A percentile compares a stretch with the other conserved stretches of the same genome.
phyloP scores from a whole-genome alignment of 2,113 vertebrate species.

The Triplophysa siluroides region DNA sequence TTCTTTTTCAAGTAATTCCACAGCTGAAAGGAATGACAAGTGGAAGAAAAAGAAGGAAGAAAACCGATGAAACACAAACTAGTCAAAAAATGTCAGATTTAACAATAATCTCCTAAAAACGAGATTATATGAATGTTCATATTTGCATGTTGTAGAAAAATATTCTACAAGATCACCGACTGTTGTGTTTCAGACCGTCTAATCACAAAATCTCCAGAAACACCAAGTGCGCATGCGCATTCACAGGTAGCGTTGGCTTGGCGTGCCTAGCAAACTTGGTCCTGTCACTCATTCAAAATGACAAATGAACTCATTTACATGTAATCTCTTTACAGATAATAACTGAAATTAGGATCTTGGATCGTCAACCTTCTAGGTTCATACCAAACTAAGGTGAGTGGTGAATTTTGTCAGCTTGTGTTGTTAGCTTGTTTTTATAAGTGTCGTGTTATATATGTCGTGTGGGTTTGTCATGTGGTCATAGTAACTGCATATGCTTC shows the following conservation, averaged over 20 bases:
- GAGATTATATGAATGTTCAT: too few species aligned
- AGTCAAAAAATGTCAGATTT: background rate
- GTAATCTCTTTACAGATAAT: too few species aligned
- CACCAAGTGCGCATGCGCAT: background rate
- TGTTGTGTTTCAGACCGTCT: too few species aligned
- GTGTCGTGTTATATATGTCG: background rate
- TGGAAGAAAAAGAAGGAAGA: background rate
- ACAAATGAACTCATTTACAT: background rate
- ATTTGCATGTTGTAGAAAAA: too few species aligned
- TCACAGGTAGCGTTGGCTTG: too few species aligned
- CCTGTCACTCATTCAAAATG: background rate
- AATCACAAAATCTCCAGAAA: too few species aligned
- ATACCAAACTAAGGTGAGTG: background rate
- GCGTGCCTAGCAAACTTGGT: background rate
- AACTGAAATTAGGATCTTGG: background rate
- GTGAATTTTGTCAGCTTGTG: background rate
- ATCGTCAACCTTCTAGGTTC: background rate
- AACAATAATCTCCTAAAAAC: background rate
- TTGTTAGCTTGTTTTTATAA: background rate
- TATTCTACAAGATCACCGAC: too few species aligned
- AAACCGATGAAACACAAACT: background rate
- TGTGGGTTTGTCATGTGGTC: background rate
- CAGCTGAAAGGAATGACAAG: background rate
- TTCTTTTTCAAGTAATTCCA: background rate
- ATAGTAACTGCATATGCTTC: background rate